Percentiles rank a stretch among this genome's conserved stretches.
phyloP scores from a whole-genome alignment of 2,888 invertebrate species.

The Colletes collaris region DNA sequence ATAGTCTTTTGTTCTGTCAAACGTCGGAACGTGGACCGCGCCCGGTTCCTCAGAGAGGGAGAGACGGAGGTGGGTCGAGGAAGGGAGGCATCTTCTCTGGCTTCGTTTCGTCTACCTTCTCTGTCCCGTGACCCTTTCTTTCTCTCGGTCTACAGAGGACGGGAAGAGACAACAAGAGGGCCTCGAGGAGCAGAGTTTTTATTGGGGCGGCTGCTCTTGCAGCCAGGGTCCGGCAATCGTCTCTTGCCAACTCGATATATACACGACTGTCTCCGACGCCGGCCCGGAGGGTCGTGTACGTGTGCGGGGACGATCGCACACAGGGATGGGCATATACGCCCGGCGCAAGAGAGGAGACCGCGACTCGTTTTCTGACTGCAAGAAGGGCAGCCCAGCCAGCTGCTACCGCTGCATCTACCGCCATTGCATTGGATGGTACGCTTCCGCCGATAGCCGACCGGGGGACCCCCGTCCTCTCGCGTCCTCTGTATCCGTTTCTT shows the following conservation, averaged over 20 bases:
- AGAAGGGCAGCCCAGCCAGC: slow-evolving; percentile 59
- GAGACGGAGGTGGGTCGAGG: slow-evolving; percentile 28
- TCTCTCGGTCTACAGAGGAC: slow-evolving; percentile 31
- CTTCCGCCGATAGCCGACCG: slow-evolving; percentile 59
- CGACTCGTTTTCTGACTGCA: slow-evolving; percentile 53
- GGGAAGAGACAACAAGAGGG: slow-evolving; percentile 63
- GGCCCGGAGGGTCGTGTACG: not conserved
- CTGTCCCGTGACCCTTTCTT: slow-evolving; percentile 1
- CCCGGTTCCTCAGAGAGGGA: slow-evolving; percentile 63
- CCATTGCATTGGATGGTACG: slow-evolving; percentile 61
- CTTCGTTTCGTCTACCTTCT: slow-evolving; percentile 18
- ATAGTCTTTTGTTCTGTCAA: slow-evolving; percentile 83
- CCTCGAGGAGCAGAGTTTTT: slow-evolving; percentile 75
- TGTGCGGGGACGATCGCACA: slow-evolving; percentile 8
- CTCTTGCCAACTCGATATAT: slow-evolving; percentile 59
- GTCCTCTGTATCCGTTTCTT: slow-evolving; percentile 30
- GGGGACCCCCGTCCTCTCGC: slow-evolving; percentile 17
- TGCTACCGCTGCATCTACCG: slow-evolving; percentile 60
- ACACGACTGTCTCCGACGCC: slow-evolving; percentile 39
- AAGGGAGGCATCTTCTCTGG: slow-evolving; percentile 30
- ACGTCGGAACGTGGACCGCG: slow-evolving; percentile 80
- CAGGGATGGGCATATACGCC: slow-evolving; percentile 4
- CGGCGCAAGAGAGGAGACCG: slow-evolving; percentile 39
- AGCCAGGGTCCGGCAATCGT: slow-evolving; percentile 58
- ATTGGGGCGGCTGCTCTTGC: slow-evolving; percentile 79